Conservation (phyloP, 2,797 vertebrate genomes). For the Numenius phaeopus region DNA sequence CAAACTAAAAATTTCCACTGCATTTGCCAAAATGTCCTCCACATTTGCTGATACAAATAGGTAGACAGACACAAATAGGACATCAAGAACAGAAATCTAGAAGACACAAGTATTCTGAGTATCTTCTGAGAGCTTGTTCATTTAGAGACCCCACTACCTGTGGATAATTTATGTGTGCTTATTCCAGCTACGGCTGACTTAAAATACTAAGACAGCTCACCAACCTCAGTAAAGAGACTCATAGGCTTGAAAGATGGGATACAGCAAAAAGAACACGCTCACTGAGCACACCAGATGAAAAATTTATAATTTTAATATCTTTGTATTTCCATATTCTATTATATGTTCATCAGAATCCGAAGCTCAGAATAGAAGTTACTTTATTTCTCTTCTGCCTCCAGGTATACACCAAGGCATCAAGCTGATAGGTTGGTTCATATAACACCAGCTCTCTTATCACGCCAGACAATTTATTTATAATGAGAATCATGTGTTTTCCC, state of each 20-base stretch:
- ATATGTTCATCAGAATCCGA: conserved; percentile 17
- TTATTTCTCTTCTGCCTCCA: conserved; percentile 44
- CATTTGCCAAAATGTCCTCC: background rate
- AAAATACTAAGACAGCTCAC: conserved; percentile 17
- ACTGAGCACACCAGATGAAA: conserved; percentile 30
- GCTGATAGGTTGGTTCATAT: conserved; percentile 15
- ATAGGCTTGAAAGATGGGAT: background rate
- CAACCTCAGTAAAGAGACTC: background rate
- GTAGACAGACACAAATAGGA: background rate
- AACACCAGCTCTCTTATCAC: conserved; percentile 24
- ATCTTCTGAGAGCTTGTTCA: background rate
- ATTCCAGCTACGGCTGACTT: conserved; percentile 5
- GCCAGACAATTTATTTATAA: conserved; percentile 65
- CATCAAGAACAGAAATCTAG: background rate
- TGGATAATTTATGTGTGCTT: conserved; percentile 32
- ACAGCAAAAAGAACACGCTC: conserved; percentile 8
- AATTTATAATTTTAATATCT: conserved; percentile 65
- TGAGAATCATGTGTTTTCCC: background rate
- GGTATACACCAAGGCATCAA: conserved; percentile 23
- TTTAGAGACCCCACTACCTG: conserved; percentile 1
- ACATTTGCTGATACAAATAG: background rate
- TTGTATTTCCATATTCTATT: conserved; percentile 55
- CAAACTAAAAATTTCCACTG: background rate
- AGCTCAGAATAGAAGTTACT: background rate
- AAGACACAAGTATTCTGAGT: background rate